Percentiles rank a stretch among this genome's conserved stretches.
phyloP scores from a whole-genome alignment of 2,888 invertebrate species.

The Polietes domitor region DNA sequence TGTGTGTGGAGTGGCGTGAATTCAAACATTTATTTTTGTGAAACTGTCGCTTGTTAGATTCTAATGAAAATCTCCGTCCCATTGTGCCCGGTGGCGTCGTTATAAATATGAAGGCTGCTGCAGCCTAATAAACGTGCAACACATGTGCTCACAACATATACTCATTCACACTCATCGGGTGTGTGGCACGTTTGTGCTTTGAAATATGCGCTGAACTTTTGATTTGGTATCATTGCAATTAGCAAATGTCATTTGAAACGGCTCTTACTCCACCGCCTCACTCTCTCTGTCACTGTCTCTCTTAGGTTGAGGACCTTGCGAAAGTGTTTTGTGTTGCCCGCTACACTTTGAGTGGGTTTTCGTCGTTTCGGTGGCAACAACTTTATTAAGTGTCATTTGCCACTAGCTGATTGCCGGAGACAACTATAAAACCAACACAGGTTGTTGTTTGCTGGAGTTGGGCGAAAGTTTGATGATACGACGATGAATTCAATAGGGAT shows the following conservation, averaged over 20 bases:
- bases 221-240: not conserved
- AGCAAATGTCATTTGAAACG: not conserved
- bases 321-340: not conserved
- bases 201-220: not conserved
- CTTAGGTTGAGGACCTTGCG: not conserved
- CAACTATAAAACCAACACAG: too few species aligned
- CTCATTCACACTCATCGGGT: not conserved
- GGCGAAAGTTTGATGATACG: too few species aligned
- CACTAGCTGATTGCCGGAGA: too few species aligned
- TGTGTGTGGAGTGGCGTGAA: too few species aligned
- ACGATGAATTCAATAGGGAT: too few species aligned
- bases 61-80: not conserved
- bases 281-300: not conserved
- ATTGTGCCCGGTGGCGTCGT: not conserved
- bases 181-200: not conserved
- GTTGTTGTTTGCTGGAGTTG: too few species aligned
- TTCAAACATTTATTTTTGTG: not conserved
- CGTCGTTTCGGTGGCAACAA: not conserved
- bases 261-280: too few species aligned
- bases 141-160: not conserved
- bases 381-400: not conserved
- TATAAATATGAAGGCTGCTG: not conserved
- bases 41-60: not conserved
- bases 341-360: not conserved
- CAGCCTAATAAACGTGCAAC: not conserved